These are phyloP conservation scores for Melanotaenia parkinsoni DNA, from an alignment of 2,797 vertebrate genomes.

Conservation along the genomic window DNA sequence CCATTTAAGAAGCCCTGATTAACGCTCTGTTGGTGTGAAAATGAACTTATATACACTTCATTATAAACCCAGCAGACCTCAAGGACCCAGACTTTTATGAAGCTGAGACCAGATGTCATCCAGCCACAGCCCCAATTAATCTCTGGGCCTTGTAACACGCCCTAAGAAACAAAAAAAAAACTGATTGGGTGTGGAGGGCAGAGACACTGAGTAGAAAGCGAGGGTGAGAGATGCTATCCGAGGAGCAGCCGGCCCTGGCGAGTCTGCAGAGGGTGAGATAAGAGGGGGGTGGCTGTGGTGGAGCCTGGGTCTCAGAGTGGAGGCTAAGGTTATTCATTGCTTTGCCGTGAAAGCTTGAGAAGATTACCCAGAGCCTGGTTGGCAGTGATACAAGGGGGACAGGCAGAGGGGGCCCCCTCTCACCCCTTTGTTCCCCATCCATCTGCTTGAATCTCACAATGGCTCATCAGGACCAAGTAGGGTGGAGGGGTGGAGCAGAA, in stretches of 20 bases:
- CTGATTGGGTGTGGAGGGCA: slow-evolving; percentile 77
- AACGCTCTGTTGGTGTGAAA: slow-evolving; percentile 89
- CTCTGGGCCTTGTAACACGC: slow-evolving; percentile 82
- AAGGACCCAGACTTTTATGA: slow-evolving; percentile 81
- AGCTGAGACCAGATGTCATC: slow-evolving; percentile 84
- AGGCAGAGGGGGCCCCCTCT: slow-evolving; percentile 76
- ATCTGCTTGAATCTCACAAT: slow-evolving; percentile 92
- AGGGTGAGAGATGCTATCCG: slow-evolving; percentile 86
- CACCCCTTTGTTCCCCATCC: slow-evolving; percentile 88
- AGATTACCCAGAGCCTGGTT: slow-evolving; percentile 85
- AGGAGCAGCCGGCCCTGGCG: slow-evolving; percentile 86
- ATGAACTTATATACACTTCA: slow-evolving; percentile 94
- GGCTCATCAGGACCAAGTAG: slow-evolving; percentile 83
- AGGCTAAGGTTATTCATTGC: slow-evolving; percentile 85
- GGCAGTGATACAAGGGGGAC: slow-evolving; percentile 86
- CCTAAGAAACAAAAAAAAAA: slow-evolving; percentile 74
- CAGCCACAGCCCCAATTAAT: slow-evolving; percentile 91
- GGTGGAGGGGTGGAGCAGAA: slow-evolving; percentile 74
- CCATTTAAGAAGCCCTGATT: slow-evolving; percentile 77
- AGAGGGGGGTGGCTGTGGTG: slow-evolving; percentile 63
- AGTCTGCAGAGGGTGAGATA: slow-evolving; percentile 85
- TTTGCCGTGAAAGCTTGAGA: slow-evolving; percentile 82
- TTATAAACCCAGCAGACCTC: slow-evolving; percentile 85
- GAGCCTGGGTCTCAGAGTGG: slow-evolving; percentile 75
- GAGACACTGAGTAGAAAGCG: slow-evolving; percentile 80